A percentile compares a stretch with the other conserved stretches of the same genome.
These are phyloP conservation scores for Halichoeres trimaculatus DNA, from an alignment of 2,113 vertebrate genomes.

Conservation along the genomic window DNA sequence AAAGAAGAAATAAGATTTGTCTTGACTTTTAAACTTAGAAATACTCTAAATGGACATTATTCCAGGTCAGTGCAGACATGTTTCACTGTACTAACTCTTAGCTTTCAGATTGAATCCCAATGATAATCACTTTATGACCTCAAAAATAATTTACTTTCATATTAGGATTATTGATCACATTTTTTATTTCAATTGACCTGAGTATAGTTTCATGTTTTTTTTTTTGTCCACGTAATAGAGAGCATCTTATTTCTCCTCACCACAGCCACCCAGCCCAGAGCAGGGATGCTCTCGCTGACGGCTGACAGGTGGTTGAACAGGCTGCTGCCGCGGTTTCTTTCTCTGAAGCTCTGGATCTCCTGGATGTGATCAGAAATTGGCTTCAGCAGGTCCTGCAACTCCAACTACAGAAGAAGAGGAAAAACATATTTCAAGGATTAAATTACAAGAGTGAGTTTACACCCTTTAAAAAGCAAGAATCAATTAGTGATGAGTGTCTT, in stretches of 20 bases:
- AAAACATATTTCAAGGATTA: background rate
- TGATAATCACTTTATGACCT: too few relatives aligned
- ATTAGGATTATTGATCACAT: background rate
- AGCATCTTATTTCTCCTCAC: constrained; percentile 75
- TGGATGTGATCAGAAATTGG: constrained; percentile 96
- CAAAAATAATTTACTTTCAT: too few relatives aligned
- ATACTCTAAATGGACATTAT: too few relatives aligned
- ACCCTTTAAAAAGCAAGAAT: background rate
- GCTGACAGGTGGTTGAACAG: constrained; percentile 98
- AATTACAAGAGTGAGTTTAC: too few relatives aligned
- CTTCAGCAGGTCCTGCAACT: constrained; percentile 88
- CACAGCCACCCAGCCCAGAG: constrained; percentile 97
- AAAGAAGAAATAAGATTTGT: too few relatives aligned
- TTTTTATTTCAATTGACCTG: background rate
- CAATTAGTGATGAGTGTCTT: constrained; percentile 4
- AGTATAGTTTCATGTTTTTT: too few relatives aligned
- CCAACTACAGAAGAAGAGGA: constrained; percentile 79
- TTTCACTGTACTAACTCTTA: too few relatives aligned
- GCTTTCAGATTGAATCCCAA: too few relatives aligned
- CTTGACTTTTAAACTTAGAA: background rate
- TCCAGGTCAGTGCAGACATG: too few relatives aligned
- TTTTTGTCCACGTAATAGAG: too few relatives aligned
- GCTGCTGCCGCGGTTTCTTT: constrained; percentile 91
- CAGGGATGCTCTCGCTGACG: constrained; percentile 96
- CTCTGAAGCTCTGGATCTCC: constrained; percentile 94